Evolutionary conservation across 2,888 invertebrate genomes (phyloP), one percentile per base, ranked within the genome.

Genomic region (Dynastes grantii): DNA sequence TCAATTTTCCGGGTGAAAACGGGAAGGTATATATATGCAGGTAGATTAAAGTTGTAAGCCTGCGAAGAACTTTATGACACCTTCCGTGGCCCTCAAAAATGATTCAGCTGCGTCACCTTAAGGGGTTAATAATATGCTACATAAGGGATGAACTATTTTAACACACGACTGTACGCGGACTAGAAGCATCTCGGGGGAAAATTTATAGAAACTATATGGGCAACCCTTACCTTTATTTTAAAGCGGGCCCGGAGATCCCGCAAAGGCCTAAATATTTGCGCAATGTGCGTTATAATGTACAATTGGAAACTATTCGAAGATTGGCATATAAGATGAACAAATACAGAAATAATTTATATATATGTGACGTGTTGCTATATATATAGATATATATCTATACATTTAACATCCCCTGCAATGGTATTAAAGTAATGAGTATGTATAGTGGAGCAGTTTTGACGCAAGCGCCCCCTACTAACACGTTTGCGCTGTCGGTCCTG

Each of bases 341-440:
- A 67, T 67, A 67, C 45, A 16, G 40, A 67, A 67, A 67, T 67
- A 45, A 67, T 67, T 67, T 53, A 70, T 70, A 75, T 40, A 37
- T 75, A 75, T 40, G 37, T 58, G 53, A 73, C 53, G 53, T 58
- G 51, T 58, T 45, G 8, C 11, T 45, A 58, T 77, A 61, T 77
- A 37, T 37, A 37, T 37, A 37, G 4, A 37, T 37, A 5, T 37
- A 61, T 77, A 68, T 70, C 29, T 68, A 77, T 79, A 71, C 53
- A 71, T 71, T 68, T 71, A 71, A 71, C 71, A 71, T 71, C 71
- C 68, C 71, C 85, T 85, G 85, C 85, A 86, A 86, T 85, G 84
- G 84, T 83, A 85, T 86, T 86, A 86, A 85, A 86, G 85, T 86
- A 86, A 85, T 85, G 86, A 85, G 84, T 83, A 84, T 84, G 85